Percentiles rank a stretch among this genome's conserved stretches.
These are phyloP conservation scores for Bombus fervidus DNA, from an alignment of 1,140 invertebrate genomes.

Conservation along the genomic window DNA sequence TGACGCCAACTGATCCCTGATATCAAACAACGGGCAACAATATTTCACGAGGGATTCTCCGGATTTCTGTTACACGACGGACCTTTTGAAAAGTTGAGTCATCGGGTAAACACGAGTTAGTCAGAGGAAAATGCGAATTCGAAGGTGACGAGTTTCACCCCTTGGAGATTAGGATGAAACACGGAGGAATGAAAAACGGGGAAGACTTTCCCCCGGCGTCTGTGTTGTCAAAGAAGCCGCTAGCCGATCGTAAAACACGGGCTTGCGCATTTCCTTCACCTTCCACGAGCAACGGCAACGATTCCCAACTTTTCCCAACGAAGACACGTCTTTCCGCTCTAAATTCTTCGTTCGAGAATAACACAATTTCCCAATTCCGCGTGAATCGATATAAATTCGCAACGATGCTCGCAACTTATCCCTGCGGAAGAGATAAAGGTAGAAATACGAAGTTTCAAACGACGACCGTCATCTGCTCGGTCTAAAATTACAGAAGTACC, in stretches of 20 bases:
- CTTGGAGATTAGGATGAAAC: constrained; percentile 19
- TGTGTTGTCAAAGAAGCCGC: constrained; percentile 47
- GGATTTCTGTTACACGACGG: background rate
- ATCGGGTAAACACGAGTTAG: constrained; percentile 7
- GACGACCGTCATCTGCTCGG: background rate
- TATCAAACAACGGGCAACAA: background rate
- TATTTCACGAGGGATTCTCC: background rate
- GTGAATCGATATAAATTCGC: background rate
- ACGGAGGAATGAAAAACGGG: constrained; percentile 26
- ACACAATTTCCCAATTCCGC: background rate
- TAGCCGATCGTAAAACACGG: constrained; percentile 52
- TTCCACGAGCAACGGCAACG: constrained; percentile 15
- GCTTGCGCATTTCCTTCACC: constrained; percentile 47
- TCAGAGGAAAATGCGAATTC: constrained; percentile 1
- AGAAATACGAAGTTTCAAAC: background rate
- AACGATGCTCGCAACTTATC: background rate
- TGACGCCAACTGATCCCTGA: background rate
- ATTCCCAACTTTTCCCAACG: constrained; percentile 28
- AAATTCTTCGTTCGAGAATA: background rate
- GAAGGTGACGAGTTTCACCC: background rate
- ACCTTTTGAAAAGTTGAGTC: background rate
- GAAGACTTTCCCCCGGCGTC: background rate
- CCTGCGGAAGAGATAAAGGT: background rate
- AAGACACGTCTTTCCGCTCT: background rate
- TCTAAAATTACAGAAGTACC: too few relatives aligned